phyloP scores from a whole-genome alignment of 2,113 vertebrate genomes.

The Sitta europaea region DNA sequence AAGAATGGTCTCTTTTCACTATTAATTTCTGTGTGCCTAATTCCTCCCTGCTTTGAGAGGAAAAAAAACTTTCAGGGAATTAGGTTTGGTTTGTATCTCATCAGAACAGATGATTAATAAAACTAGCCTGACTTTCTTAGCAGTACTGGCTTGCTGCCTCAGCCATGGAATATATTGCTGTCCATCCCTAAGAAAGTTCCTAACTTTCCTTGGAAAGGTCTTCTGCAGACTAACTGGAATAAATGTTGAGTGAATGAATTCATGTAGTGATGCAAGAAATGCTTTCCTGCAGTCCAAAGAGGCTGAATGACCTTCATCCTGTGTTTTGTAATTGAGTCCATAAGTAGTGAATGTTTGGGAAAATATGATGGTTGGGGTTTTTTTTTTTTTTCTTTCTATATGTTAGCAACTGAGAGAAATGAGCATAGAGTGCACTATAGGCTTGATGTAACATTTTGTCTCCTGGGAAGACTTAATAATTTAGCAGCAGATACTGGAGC shows the following conservation, averaged over 20 bases:
- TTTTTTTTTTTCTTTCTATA: fast-evolving
- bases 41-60: neutral
- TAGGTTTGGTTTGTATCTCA: neutral
- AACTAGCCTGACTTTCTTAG: neutral
- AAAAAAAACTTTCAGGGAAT: neutral
- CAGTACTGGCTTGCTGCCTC: neutral
- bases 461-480: neutral
- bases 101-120: neutral
- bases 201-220: neutral
- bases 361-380: neutral
- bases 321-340: neutral
- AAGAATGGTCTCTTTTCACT: neutral
- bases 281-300: neutral
- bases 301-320: neutral
- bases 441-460: neutral
- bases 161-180: neutral
- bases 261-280: neutral
- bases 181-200: neutral
- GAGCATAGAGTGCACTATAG: neutral
- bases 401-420: neutral
- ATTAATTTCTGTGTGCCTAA: neutral
- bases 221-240: neutral
- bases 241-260: neutral
- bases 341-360: neutral
- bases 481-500: neutral